Base-by-base conservation (phyloP, 2,888 invertebrate species). In the Drosophila phalerata region DNA sequence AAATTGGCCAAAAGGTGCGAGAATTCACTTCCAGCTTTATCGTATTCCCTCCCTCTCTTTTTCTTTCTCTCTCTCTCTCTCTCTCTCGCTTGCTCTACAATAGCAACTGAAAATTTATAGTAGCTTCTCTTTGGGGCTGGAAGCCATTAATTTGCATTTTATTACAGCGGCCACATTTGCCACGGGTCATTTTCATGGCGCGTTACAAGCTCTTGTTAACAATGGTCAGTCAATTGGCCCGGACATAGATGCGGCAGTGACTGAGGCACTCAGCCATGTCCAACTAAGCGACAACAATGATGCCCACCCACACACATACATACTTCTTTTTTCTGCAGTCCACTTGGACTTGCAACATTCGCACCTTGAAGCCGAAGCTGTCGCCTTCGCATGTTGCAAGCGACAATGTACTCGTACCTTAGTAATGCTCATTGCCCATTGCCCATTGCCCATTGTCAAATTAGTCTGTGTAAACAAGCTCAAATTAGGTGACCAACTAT, bases 151-250 rank as follows among this genome's bases (percentile, higher is more conserved):
- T 85, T 85, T 89, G 79, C 85, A 89, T 85, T 85, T 89, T 89
- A 89, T 89, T 79, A 77, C 83, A 66, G 68, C 78, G 68, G 13
- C 61, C 76, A 69, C 89, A 85, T 86, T 86, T 85, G 89, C 86
- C 86, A 86, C 86, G 88, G 89, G 89, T 89, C 88, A 89, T 88
- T 85, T 85, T 88, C 88, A 83, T 88, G 71, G 82, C 67, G 79
- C 79, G 79, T 71, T 82, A 79, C 81, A 82, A 72, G 68, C 64
- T 49, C 72, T 65, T 68, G 85, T 74, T 87, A 89, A 85, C 88
- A 85, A 89, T 87, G 89, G 87, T 70, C 77, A 81, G 72, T 81
- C 89, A 85, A 88, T 85, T 85, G 89, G 70, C 82, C 49, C 58
- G 68, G 45, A 45, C 49, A 40, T 43, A 53, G 60, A 85, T 85